phyloP scores from a whole-genome alignment of 2,888 invertebrate species.

The Eretmocerus hayati region DNA sequence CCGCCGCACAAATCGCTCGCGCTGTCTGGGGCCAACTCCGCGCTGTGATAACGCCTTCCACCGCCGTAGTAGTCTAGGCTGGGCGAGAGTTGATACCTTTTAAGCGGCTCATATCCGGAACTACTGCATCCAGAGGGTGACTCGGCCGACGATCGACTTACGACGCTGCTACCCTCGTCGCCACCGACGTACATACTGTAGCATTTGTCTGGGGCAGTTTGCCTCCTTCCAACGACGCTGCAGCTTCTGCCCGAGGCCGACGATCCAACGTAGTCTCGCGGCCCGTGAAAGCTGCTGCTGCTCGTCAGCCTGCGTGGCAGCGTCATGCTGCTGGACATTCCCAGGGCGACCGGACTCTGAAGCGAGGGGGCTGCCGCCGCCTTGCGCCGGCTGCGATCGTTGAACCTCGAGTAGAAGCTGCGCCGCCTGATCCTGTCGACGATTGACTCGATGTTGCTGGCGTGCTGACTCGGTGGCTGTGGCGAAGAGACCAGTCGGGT shows the following conservation, averaged over 20 bases:
- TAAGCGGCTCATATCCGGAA: slow-evolving; percentile 34
- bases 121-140: slow-evolving; percentile 22
- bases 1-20: too few relatives aligned
- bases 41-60: slow-evolving; percentile 33
- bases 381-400: slow-evolving; percentile 72
- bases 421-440: slow-evolving; percentile 80
- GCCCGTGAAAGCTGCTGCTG: slow-evolving; percentile 42
- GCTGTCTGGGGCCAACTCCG: slow-evolving; percentile 32
- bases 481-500: slow-evolving; percentile 29
- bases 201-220: slow-evolving; percentile 31
- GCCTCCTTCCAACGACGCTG: slow-evolving; percentile 19
- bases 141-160: slow-evolving; percentile 28
- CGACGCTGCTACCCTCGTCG: slow-evolving; percentile 29
- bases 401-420: slow-evolving; percentile 84
- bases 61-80: slow-evolving; percentile 27
- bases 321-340: slow-evolving; percentile 33
- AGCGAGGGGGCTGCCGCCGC: slow-evolving; percentile 47
- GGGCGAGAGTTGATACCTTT: slow-evolving; percentile 36
- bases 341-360: slow-evolving; percentile 6
- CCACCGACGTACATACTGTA: slow-evolving; percentile 34
- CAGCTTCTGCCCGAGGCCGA: slow-evolving; percentile 13
- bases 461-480: too few relatives aligned
- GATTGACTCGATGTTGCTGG: slow-evolving; percentile 69
- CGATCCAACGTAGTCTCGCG: slow-evolving; percentile 24
- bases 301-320: slow-evolving; percentile 47